A percentile compares a stretch with the other conserved stretches of the same genome.
phyloP scores from a whole-genome alignment of 1,140 invertebrate species.

The Drosophila orosa region DNA sequence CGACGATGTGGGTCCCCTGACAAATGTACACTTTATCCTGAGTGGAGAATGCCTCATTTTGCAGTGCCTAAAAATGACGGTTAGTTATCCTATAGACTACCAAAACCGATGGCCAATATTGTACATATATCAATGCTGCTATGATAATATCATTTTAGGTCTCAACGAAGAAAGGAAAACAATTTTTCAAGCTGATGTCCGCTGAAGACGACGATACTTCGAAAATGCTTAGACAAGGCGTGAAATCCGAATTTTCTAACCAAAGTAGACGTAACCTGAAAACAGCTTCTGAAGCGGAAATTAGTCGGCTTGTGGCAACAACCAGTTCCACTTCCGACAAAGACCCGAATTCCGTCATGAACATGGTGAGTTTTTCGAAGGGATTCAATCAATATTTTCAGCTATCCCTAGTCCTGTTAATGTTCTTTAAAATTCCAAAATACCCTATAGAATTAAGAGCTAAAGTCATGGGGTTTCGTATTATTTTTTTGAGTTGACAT shows the following conservation, averaged over 20 bases:
- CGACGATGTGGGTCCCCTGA: constrained; percentile 63
- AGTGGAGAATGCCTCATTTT: constrained; percentile 80
- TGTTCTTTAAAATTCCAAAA: background rate
- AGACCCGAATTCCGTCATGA: background rate
- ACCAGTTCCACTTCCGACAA: background rate
- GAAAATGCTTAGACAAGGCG: constrained; percentile 4
- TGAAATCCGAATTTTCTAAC: background rate
- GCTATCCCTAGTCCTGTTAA: background rate
- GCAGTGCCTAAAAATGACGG: constrained; percentile 71
- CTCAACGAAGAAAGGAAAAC: constrained; percentile 26
- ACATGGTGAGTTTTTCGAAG: background rate
- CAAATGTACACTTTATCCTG: constrained; percentile 76
- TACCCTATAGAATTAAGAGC: background rate
- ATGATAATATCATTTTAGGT: constrained; percentile 20
- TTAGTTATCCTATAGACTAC: background rate
- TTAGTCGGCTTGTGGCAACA: background rate
- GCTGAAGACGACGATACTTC: background rate
- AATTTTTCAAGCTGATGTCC: constrained; percentile 14
- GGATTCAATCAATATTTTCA: background rate
- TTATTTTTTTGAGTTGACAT: background rate
- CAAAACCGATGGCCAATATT: background rate
- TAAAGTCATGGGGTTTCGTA: background rate
- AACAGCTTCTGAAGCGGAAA: background rate
- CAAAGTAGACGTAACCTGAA: background rate
- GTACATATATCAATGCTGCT: background rate